Conservation (phyloP, 2,888 invertebrate species). For the Aphodius sticticus region DNA sequence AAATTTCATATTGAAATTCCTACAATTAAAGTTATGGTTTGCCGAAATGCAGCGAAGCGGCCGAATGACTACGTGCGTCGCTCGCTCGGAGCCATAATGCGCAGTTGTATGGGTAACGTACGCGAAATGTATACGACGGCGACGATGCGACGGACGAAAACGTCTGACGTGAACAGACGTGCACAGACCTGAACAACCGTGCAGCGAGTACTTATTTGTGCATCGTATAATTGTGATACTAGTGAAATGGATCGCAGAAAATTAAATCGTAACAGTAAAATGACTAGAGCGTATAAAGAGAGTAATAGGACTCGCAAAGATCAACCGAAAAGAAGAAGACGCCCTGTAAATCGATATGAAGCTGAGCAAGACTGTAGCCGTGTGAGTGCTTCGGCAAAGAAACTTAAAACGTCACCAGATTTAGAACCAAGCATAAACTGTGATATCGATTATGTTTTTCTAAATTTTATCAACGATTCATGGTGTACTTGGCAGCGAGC, state of each 20-base stretch:
- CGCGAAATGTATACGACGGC: no score
- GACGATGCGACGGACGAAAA: no score
- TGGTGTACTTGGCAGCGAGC: slow-evolving; percentile 42
- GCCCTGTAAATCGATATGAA: neutral
- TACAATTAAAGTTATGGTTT: neutral
- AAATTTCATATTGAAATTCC: slow-evolving; percentile 9
- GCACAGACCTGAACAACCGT: no score
- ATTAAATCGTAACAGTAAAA: neutral
- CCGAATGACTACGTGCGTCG: no score
- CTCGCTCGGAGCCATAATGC: no score
- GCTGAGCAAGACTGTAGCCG: neutral
- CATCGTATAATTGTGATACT: neutral
- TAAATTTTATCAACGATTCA: slow-evolving; percentile 28
- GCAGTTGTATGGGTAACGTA: no score
- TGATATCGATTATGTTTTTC: neutral
- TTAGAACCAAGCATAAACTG: neutral
- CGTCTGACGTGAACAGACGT: no score
- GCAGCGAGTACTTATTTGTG: neutral
- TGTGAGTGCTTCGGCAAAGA: neutral
- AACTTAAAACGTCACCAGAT: neutral
- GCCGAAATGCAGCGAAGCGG: no score
- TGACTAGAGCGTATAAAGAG: neutral
- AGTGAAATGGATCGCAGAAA: neutral
- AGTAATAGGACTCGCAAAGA: neutral
- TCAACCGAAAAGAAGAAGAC: neutral